Evolutionary conservation across 1,140 invertebrate species (phyloP).

Genomic region (Euwallacea similis): DNA sequence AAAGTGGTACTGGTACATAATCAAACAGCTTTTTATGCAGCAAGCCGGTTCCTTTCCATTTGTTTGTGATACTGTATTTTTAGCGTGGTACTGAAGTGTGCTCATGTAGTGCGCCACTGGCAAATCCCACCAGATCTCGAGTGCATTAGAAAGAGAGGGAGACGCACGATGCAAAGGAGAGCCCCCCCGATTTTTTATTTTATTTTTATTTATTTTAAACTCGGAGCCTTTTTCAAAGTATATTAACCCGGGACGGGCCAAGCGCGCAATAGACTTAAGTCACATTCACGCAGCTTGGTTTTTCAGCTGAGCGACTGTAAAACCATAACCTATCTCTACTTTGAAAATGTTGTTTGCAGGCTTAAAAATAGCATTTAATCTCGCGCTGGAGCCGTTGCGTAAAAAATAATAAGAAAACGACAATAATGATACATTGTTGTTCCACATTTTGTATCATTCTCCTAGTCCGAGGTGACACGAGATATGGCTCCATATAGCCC

Average conservation of each 20-base stretch:
- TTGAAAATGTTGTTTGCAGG: conserved; percentile 50
- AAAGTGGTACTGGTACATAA: no score
- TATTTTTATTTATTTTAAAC: conserved; percentile 51
- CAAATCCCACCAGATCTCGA: conserved; percentile 3
- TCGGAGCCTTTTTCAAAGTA: conserved; percentile 51
- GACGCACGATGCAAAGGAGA: conserved; percentile 26
- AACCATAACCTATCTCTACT: conserved; percentile 51
- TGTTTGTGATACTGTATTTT: background rate
- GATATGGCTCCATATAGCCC: no score
- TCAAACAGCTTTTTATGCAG: no score
- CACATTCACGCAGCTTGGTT: conserved; percentile 22
- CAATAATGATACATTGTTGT: conserved; percentile 11
- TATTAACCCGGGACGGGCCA: conserved; percentile 46
- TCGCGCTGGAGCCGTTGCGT: conserved; percentile 35
- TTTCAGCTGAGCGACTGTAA: conserved; percentile 43
- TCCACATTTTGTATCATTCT: background rate
- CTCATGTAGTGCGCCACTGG: background rate
- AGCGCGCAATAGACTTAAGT: conserved; percentile 23
- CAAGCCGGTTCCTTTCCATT: background rate
- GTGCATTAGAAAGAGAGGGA: conserved; percentile 21
- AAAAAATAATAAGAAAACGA: conserved; percentile 40
- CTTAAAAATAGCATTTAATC: conserved; percentile 51
- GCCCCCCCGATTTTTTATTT: conserved; percentile 36
- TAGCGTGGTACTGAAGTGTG: no score
- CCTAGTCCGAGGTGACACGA: no score